A percentile compares a stretch with the other conserved stretches of the same genome.
These are phyloP conservation scores for Lophotis ruficrista DNA, from an alignment of 2,113 vertebrate genomes.

Conservation along the genomic window DNA sequence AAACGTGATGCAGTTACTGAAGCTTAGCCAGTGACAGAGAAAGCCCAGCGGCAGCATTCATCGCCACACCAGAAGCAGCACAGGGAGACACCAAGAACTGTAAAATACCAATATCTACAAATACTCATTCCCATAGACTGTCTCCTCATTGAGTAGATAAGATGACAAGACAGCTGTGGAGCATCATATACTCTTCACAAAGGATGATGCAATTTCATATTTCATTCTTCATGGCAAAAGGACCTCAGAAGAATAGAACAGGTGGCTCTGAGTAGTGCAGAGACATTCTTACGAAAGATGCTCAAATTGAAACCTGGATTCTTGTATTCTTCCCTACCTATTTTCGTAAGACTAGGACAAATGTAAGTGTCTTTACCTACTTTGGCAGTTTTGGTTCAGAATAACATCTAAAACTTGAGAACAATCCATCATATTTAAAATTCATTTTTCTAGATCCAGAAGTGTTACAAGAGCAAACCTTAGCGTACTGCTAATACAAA, in stretches of 20 bases:
- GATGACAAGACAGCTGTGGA: neutral
- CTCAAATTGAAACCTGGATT: neutral
- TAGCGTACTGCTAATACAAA: neutral
- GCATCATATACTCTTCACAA: neutral
- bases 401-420: neutral
- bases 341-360: neutral
- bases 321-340: neutral
- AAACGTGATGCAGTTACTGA: neutral
- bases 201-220: neutral
- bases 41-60: neutral
- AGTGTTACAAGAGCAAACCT: neutral
- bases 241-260: neutral
- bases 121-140: neutral
- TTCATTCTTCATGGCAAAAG: neutral
- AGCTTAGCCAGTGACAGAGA: neutral
- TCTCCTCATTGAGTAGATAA: neutral
- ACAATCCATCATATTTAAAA: neutral
- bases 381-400: neutral
- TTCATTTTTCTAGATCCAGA: neutral
- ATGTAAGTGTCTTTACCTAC: neutral
- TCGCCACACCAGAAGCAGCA: neutral
- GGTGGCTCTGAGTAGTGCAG: neutral
- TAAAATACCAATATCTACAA: neutral
- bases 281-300: neutral
- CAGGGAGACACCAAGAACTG: neutral